These are phyloP conservation scores for Crossocerus cetratus DNA, from an alignment of 2,888 invertebrate genomes.

Conservation along the genomic window DNA sequence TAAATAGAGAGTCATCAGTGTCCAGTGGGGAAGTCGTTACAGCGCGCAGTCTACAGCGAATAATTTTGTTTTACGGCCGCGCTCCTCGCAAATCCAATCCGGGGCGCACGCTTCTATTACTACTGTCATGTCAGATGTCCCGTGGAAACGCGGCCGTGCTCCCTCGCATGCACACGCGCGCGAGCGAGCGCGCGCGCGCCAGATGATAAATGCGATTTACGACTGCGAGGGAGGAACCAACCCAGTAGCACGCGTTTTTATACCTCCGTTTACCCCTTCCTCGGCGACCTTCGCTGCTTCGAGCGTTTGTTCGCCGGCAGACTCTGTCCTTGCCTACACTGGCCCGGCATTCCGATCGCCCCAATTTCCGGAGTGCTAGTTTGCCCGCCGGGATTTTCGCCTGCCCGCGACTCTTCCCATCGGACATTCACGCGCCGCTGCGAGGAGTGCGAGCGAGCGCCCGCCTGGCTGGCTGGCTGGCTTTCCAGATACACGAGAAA, in stretches of 20 bases:
- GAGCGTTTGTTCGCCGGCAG: background rate
- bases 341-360: too few relatives aligned
- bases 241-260: constrained; percentile 11
- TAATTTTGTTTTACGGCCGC: constrained; percentile 46
- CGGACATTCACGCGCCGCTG: too few relatives aligned
- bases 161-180: too few relatives aligned
- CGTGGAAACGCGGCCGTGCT: constrained; percentile 19
- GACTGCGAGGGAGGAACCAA: background rate
- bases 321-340: background rate
- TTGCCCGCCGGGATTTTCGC: too few relatives aligned
- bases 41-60: constrained; percentile 30
- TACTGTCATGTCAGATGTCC: constrained; percentile 15
- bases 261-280: constrained; percentile 3
- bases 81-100: constrained; percentile 27
- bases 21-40: constrained; percentile 28
- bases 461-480: too few relatives aligned
- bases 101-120: constrained; percentile 9
- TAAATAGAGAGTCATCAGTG: constrained; percentile 56
- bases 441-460: too few relatives aligned
- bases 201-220: constrained; percentile 24
- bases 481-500: too few relatives aligned
- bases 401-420: too few relatives aligned
- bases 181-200: background rate
- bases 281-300: background rate
- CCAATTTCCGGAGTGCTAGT: too few relatives aligned